Evolutionary conservation across 1,140 invertebrate species (phyloP).

Genomic region (Lycorma delicatula): DNA sequence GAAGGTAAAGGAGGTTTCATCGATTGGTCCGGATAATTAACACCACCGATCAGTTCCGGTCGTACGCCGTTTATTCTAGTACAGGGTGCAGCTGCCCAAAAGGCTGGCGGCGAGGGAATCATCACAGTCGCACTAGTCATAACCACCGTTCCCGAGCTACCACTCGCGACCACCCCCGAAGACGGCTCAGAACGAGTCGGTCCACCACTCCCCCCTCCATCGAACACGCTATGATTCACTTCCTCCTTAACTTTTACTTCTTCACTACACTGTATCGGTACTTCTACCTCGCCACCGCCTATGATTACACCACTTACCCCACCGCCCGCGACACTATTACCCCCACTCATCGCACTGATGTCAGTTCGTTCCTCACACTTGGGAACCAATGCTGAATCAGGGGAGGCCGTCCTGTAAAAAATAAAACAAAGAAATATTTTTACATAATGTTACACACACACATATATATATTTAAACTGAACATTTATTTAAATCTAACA

Average conservation of each 20-base stretch:
- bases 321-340: constrained; percentile 34
- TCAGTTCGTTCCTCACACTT: constrained; percentile 34
- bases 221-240: constrained; percentile 44
- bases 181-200: not conserved
- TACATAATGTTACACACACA: too few relatives aligned
- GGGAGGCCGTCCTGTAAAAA: constrained; percentile 28
- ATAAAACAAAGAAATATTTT: constrained; percentile 7
- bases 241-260: constrained; percentile 40
- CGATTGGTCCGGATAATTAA: constrained; percentile 25
- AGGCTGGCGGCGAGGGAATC: constrained; percentile 1
- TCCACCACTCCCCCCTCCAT: constrained; percentile 38
- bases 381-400: constrained; percentile 33
- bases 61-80: constrained; percentile 64
- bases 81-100: constrained; percentile 37
- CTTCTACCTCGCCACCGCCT: not conserved
- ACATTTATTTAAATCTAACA: too few relatives aligned
- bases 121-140: not conserved
- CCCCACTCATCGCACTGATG: constrained; percentile 33
- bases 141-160: not conserved
- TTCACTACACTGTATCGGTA: constrained; percentile 30
- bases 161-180: not conserved
- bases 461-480: too few relatives aligned
- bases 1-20: constrained; percentile 49
- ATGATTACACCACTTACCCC: constrained; percentile 26
- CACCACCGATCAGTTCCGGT: constrained; percentile 63